Evolutionary conservation across 2,888 invertebrate species (phyloP), one percentile per base, ranked within the genome.

Genomic region (Ichneumoninae sp.): DNA sequence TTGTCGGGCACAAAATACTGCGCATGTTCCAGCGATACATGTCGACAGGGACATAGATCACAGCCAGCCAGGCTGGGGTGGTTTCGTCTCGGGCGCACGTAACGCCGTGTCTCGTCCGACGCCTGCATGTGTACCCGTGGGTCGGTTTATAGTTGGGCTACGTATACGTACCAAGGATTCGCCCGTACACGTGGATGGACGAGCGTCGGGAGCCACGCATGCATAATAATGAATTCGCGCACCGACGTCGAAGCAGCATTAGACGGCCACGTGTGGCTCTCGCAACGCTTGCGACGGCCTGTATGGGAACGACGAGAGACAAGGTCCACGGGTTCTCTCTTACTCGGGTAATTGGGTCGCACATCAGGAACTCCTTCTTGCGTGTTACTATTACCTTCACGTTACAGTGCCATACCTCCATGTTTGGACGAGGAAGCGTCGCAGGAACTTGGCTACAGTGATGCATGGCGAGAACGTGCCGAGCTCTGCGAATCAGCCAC

Each of bases 161-260:
- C 16, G 33, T 62, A 62, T 33, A 62, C 62, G 16, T 62, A 40
- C 22, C 7, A 19, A 22, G 52, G 54, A 26, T 65, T 50, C n/a
- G 44, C 50, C 57, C 69, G 22, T 50, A 69, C 30, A 57, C 44
- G 47, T 47, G 68, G 44, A 26, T 70, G 78, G 70, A 70, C 70
- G 79, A 26, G 66, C 22, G 26, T 36, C 74, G 62, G 50, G 69
- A 52, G 66, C 71, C 70, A 84, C 71, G 74, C 75, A 66, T 66
- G 82, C 84, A 82, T 82, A 79, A 82, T 76, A 82, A 79, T 74
- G 82, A 84, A 84, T 84, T 71, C 50, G 62, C 30, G 74, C 70
- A 65, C 47, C 69, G 65, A 33, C 60, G 66, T 78, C 77, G 77
- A 44, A 54, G 74, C 47, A 26, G 50, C 81, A 68, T 82, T 79